Conservation (phyloP, 2,797 vertebrate genomes). For the Pristis pectinata region DNA sequence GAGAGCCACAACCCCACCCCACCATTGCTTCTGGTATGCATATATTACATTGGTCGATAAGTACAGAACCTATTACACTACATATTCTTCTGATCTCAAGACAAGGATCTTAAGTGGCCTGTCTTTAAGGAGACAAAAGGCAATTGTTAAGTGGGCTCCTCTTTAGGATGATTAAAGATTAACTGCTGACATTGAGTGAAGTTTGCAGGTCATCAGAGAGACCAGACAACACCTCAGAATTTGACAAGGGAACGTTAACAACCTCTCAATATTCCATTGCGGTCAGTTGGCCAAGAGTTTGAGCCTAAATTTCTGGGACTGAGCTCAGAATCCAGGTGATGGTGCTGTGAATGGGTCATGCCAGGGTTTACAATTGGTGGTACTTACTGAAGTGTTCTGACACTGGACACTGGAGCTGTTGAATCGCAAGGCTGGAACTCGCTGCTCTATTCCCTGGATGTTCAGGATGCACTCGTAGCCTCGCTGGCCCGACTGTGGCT, state of each 20-base stretch:
- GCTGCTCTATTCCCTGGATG: conserved; percentile 83
- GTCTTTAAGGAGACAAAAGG: not conserved
- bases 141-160: not conserved
- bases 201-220: not conserved
- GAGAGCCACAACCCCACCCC: not conserved
- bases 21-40: not conserved
- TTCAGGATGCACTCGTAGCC: conserved; percentile 89
- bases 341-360: not conserved
- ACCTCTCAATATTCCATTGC: not conserved
- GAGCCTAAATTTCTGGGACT: not conserved
- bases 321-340: too few relatives aligned
- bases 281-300: not conserved
- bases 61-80: not conserved
- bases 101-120: not conserved
- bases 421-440: conserved; percentile 88
- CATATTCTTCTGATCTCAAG: not conserved
- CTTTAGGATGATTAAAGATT: not conserved
- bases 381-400: conserved; percentile 93
- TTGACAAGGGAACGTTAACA: too few relatives aligned
- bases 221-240: too few relatives aligned
- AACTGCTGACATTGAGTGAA: not conserved
- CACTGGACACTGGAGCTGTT: conserved; percentile 97
- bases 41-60: not conserved
- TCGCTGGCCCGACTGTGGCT: conserved; percentile 88
- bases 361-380: not conserved